These are phyloP conservation scores for Elymnias hypermnestra DNA, from an alignment of 1,140 invertebrate genomes.

Conservation along the genomic window DNA sequence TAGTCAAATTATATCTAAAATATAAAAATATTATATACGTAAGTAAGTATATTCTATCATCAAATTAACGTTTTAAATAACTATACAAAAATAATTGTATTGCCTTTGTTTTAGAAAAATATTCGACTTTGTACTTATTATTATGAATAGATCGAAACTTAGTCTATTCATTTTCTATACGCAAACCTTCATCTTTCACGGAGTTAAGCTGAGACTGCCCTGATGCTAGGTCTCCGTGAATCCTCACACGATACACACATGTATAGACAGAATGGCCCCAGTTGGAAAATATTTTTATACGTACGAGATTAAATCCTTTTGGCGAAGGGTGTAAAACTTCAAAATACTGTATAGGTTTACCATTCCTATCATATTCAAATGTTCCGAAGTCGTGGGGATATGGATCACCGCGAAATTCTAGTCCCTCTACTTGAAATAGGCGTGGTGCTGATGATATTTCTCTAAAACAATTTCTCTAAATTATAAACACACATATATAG, in stretches of 20 bases:
- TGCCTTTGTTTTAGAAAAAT: too few species aligned
- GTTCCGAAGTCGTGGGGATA: constrained; percentile 56
- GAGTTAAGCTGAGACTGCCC: constrained; percentile 19
- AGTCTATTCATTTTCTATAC: constrained; percentile 41
- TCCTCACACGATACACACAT: constrained; percentile 56
- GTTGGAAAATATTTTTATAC: constrained; percentile 46
- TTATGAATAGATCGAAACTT: too few species aligned
- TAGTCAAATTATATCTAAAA: too few species aligned
- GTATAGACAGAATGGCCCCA: constrained; percentile 62
- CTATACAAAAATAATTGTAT: too few species aligned
- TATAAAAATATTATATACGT: too few species aligned
- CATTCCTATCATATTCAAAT: constrained; percentile 57
- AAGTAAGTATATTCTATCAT: too few species aligned
- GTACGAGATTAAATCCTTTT: constrained; percentile 44
- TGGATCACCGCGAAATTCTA: constrained; percentile 39
- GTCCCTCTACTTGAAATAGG: constrained; percentile 50
- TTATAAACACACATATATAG: not conserved
- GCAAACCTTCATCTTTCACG: constrained; percentile 31
- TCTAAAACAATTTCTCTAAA: constrained; percentile 31
- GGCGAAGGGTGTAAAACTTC: constrained; percentile 36
- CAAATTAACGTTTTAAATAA: too few species aligned
- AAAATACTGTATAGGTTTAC: constrained; percentile 59
- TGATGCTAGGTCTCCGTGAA: constrained; percentile 49
- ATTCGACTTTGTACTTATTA: not conserved
- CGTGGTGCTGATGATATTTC: constrained; percentile 68